Evolutionary conservation across 2,113 vertebrate genomes (phyloP), one percentile per base, ranked within the genome.

Genomic region (Myotis yumanensis): DNA sequence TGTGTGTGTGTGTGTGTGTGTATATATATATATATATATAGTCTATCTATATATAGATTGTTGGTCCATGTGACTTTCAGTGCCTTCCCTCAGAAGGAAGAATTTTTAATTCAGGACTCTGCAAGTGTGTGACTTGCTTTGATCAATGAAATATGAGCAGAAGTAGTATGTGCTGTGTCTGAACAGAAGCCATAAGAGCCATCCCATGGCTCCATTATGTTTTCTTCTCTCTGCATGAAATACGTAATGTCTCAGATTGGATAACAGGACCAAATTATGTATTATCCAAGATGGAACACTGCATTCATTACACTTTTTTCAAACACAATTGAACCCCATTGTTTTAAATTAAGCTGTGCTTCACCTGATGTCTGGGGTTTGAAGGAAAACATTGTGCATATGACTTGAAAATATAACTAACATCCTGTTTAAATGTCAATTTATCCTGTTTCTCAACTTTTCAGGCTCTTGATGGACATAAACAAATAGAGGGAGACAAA

Each of bases 391-490:
- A 37, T 59, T 20, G 22, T 90, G 23, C 20, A 23, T 54, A 51
- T 30, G 69, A 77, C 48, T 64, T 93, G 32, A 88, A 90, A 90
- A 89, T 59, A 64, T 35, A 80, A 75, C 12, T 48, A 83, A 76
- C 22, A 32, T 32, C n/a, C 76, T 93, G 76, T 85, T 92, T 64
- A 51, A 89, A 94, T 79, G 83, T 51, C 76, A 88, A 14, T 79
- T 66, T 69, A 15, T 54, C 32, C 52, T 46, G 7, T 46, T 89
- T 91, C n/a, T 57, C 30, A 43, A 59, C 14, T 84, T 80, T 83
- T 80, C 57, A 87, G 69, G 57, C 35, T 14, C 40, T 48, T 10
- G 46, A 62, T 22, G 3, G 7, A 52, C 35, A 66, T 3, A 86
- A 35, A 18, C 7, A 72, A 81, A 32, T 22, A 83, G 32, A 69